These are phyloP conservation scores for Bradypodion ventrale DNA, from an alignment of 2,797 vertebrate genomes.

Conservation along the genomic window DNA sequence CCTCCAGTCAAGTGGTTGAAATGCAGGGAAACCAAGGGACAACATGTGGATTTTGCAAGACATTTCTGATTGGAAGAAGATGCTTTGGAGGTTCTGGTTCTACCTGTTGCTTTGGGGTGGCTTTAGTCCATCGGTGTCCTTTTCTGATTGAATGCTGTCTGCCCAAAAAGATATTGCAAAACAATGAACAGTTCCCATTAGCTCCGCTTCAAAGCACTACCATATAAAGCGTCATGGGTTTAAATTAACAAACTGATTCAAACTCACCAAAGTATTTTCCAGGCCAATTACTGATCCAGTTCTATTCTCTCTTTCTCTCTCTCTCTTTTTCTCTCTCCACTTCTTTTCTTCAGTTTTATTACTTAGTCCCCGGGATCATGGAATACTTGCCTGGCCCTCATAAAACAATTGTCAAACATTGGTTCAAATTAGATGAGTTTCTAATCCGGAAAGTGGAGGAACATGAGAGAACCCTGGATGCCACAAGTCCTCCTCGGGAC, in stretches of 20 bases:
- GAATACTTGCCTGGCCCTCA: slow-evolving; percentile 51
- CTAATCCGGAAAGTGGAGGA: slow-evolving; percentile 25
- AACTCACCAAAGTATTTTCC: background rate
- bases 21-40: too few relatives aligned
- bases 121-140: too few relatives aligned
- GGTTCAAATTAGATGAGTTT: slow-evolving; percentile 15
- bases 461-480: slow-evolving; percentile 52
- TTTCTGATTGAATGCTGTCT: too few relatives aligned
- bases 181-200: too few relatives aligned
- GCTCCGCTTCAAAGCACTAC: too few relatives aligned
- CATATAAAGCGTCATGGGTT: background rate
- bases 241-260: background rate
- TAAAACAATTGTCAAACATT: slow-evolving; percentile 39
- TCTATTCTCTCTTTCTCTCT: background rate
- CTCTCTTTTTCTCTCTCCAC: background rate
- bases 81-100: too few relatives aligned
- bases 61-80: too few relatives aligned
- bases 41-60: too few relatives aligned
- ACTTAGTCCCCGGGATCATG: slow-evolving; percentile 51
- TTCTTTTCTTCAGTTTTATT: slow-evolving; percentile 37
- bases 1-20: too few relatives aligned
- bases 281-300: background rate
- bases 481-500: slow-evolving; percentile 51
- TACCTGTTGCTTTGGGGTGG: too few relatives aligned
- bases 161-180: too few relatives aligned